Evolutionary conservation across 2,113 vertebrate genomes (phyloP).

Genomic region (Pyrgilauda ruficollis): DNA sequence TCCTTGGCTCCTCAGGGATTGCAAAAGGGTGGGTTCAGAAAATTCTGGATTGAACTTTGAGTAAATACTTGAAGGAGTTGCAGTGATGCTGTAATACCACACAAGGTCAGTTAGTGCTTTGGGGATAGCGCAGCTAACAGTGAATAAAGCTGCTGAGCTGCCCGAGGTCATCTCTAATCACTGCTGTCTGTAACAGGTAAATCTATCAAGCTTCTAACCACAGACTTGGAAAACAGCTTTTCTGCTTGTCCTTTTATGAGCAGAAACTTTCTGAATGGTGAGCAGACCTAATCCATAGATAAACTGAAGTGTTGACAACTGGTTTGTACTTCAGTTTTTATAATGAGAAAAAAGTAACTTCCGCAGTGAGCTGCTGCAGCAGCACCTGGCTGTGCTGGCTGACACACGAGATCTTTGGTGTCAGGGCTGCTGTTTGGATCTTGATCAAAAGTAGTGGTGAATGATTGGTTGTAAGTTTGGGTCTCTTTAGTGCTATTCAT

Average conservation of each 20-base stretch:
- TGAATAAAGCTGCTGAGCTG: not conserved
- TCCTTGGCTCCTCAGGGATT: not conserved
- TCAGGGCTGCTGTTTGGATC: not conserved
- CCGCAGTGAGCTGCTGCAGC: not conserved
- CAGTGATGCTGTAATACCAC: not conserved
- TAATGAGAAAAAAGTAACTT: not conserved
- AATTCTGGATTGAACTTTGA: not conserved
- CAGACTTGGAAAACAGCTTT: not conserved
- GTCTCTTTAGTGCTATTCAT: not conserved
- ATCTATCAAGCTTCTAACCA: not conserved
- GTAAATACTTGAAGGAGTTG: not conserved
- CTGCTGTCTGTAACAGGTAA: not conserved
- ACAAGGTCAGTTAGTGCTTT: not conserved
- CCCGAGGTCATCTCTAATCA: accelerated
- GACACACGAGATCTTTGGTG: not conserved
- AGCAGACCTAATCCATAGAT: not conserved
- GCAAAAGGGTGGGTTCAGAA: not conserved
- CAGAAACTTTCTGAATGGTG: not conserved
- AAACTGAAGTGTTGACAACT: not conserved
- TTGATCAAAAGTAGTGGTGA: not conserved
- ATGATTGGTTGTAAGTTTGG: not conserved
- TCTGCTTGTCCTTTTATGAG: not conserved
- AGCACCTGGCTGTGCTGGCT: not conserved
- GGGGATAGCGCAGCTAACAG: not conserved
- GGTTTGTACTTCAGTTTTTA: not conserved